phyloP scores from a whole-genome alignment of 2,113 vertebrate genomes.

The Phoxinus phoxinus region DNA sequence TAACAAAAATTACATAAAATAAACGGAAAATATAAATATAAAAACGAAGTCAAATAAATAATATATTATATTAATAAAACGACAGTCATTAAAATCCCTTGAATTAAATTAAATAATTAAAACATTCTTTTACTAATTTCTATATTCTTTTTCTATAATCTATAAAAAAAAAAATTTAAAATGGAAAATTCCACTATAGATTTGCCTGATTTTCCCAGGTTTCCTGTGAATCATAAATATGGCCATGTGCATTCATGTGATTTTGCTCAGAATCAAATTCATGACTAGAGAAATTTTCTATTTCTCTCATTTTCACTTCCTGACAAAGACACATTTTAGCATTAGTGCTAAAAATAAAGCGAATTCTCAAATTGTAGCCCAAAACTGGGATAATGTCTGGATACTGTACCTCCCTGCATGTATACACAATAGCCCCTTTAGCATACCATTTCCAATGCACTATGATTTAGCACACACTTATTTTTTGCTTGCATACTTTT shows the following conservation, averaged over 20 bases:
- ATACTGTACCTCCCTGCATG: background rate
- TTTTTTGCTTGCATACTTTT: background rate
- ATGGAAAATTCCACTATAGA: no score
- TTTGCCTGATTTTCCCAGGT: background rate
- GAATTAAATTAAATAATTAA: background rate
- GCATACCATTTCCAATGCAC: background rate
- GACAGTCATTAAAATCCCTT: background rate
- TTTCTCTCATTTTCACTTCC: background rate
- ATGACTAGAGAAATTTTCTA: background rate
- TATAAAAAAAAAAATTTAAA: no score
- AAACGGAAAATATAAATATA: background rate
- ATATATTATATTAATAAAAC: background rate
- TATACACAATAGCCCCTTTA: background rate
- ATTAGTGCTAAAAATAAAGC: background rate
- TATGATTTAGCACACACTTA: background rate
- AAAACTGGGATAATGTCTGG: background rate
- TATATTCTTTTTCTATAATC: no score
- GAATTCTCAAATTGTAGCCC: background rate
- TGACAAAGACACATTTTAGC: background rate
- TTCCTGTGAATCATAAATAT: background rate
- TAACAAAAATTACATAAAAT: background rate
- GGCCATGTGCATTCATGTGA: background rate
- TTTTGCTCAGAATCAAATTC: background rate
- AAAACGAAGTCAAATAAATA: background rate
- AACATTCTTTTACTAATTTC: background rate